A percentile compares a stretch with the other conserved stretches of the same genome.
phyloP scores from a whole-genome alignment of 2,113 vertebrate species.

The Athene noctua region DNA sequence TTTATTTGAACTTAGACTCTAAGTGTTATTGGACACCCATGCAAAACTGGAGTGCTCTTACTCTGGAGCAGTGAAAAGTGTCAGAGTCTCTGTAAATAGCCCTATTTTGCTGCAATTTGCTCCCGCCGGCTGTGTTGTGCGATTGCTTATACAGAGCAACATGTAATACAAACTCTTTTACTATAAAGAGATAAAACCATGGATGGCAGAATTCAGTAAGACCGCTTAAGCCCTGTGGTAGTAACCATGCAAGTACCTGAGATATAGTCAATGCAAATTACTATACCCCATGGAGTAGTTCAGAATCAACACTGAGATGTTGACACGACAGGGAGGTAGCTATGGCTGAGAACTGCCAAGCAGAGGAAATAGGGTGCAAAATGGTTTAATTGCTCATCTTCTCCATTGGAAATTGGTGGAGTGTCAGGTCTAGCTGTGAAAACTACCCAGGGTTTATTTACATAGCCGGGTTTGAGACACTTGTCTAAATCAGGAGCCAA shows the following conservation, averaged over 20 bases:
- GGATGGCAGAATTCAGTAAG: background rate
- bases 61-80: background rate
- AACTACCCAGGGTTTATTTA: constrained; percentile 1
- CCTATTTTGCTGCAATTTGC: background rate
- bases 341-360: background rate
- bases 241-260: background rate
- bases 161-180: background rate
- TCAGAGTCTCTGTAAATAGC: background rate
- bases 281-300: background rate
- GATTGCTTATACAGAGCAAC: background rate
- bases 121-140: background rate
- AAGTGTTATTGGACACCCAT: background rate
- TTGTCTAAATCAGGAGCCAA: constrained; percentile 19
- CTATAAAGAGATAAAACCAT: background rate
- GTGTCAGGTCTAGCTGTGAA: background rate
- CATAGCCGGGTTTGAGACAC: background rate
- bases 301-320: background rate
- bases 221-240: background rate
- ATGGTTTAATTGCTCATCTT: background rate
- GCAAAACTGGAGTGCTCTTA: background rate
- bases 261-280: background rate
- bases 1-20: background rate
- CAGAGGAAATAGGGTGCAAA: background rate
- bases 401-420: background rate
- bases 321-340: background rate